These are phyloP conservation scores for Centroberyx gerrardi DNA, from an alignment of 2,797 vertebrate species.

Conservation along the genomic window DNA sequence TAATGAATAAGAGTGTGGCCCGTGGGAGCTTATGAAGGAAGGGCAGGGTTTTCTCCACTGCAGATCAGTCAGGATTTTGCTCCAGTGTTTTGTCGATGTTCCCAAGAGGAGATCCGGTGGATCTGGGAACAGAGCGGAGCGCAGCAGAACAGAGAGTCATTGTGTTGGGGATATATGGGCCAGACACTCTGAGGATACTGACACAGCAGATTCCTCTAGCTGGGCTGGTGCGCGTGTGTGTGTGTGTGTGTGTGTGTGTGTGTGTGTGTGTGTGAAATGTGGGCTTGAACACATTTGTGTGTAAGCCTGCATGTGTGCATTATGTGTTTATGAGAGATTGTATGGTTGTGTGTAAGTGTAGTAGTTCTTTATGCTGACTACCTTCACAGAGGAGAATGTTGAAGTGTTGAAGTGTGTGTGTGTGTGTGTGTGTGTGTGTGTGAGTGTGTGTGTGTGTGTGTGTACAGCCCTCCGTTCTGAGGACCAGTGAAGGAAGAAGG, in stretches of 20 bases:
- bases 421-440: constrained; percentile 6
- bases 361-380: background rate
- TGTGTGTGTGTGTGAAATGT: constrained; percentile 20
- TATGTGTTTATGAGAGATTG: constrained; percentile 12
- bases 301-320: constrained; percentile 13
- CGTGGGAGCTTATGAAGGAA: constrained; percentile 9
- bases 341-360: constrained; percentile 4
- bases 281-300: background rate
- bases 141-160: constrained; percentile 42
- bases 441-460: background rate
- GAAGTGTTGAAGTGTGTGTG: background rate
- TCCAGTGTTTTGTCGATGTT: constrained; percentile 22
- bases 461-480: constrained; percentile 5
- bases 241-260: background rate
- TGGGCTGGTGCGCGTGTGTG: constrained; percentile 6
- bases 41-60: constrained; percentile 15
- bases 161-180: constrained; percentile 52
- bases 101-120: constrained; percentile 26
- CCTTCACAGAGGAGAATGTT: no score
- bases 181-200: constrained; percentile 41
- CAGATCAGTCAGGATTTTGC: constrained; percentile 39
- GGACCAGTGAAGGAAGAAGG: constrained; percentile 36
- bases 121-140: constrained; percentile 35
- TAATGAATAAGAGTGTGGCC: constrained; percentile 17
- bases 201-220: constrained; percentile 50